phyloP scores from a whole-genome alignment of 2,113 vertebrate genomes.

The Clarias macrocephalus region DNA sequence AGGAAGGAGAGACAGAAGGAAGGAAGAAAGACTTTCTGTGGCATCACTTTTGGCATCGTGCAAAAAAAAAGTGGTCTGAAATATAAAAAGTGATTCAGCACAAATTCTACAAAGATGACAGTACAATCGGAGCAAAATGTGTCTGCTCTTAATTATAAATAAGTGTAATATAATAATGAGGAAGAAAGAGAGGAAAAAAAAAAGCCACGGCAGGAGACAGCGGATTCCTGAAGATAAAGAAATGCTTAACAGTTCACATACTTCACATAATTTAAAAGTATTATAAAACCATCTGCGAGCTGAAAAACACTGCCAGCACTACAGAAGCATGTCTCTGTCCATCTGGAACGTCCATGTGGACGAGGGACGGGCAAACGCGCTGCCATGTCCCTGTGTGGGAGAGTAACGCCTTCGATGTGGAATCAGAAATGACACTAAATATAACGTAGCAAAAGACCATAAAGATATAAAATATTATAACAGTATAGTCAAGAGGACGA shows the following conservation, averaged over 20 bases:
- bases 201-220: slow-evolving; percentile 61
- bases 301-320: slow-evolving; percentile 40
- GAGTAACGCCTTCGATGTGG: slow-evolving; percentile 16
- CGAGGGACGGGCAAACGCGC: neutral
- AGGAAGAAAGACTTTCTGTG: slow-evolving; percentile 49
- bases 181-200: slow-evolving; percentile 37
- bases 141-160: slow-evolving; percentile 35
- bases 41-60: slow-evolving; percentile 71
- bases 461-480: slow-evolving; percentile 43
- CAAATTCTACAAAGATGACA: slow-evolving; percentile 43
- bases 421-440: slow-evolving; percentile 37
- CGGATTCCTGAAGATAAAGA: slow-evolving; percentile 53
- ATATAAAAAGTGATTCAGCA: slow-evolving; percentile 37
- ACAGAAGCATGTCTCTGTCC: slow-evolving; percentile 39
- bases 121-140: slow-evolving; percentile 21
- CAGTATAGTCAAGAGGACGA: slow-evolving; percentile 32
- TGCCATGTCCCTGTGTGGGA: slow-evolving; percentile 29
- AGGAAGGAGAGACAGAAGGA: slow-evolving; percentile 1
- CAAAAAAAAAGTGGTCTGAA: slow-evolving; percentile 51
- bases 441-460: slow-evolving; percentile 29
- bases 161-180: slow-evolving; percentile 33
- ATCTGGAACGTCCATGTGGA: slow-evolving; percentile 29
- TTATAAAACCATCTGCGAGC: slow-evolving; percentile 56
- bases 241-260: slow-evolving; percentile 60
- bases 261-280: slow-evolving; percentile 57